Evolutionary conservation across 2,888 invertebrate species (phyloP), one percentile per base, ranked within the genome.

Genomic region (Drosophila greeni): DNA sequence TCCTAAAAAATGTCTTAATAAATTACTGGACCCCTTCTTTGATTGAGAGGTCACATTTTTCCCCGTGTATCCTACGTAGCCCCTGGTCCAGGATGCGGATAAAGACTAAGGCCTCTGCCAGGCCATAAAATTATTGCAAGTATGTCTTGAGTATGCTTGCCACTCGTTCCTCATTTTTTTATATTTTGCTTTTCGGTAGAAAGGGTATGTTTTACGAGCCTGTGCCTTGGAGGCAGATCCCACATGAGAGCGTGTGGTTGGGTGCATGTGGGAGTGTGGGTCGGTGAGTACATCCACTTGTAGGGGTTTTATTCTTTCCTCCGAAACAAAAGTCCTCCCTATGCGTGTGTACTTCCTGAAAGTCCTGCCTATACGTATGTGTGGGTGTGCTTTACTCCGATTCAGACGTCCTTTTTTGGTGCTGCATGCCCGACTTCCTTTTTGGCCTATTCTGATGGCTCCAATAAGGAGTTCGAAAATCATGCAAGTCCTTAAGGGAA

Each of bases 81-180:
- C 56, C 56, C 45, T 57, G 64, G 66, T 51, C 56, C 64, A 52
- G 62, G 39, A 58, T 14, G n/a, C 39, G 48, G 51, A 43, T 42
- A 26, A 48, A 31, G 43, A 66, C 23, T 39, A 75, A 66, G 66
- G 66, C 76, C 69, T 79, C 79, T 51, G 79, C 61, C 76, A 74
- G 76, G 76, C 79, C 79, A 81, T 80, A 80, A 80, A 80, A 79
- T 81, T 80, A 80, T 80, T 81, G 79, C 81, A 81, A 81, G 79
- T 81, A 80, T 80, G 79, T 81, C 79, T 80, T 80, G 81, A 80
- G 79, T 76, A 81, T 74, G 79, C 79, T 74, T 74, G 81, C 74
- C 76, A 79, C 79, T 81, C 76, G 73, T 76, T 74, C 72, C 75
- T 67, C 73, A 34, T 70, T 55, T 61, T 59, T 57, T 34, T 24